phyloP scores from a whole-genome alignment of 2,797 vertebrate genomes.

The Phalloptychus januarius region DNA sequence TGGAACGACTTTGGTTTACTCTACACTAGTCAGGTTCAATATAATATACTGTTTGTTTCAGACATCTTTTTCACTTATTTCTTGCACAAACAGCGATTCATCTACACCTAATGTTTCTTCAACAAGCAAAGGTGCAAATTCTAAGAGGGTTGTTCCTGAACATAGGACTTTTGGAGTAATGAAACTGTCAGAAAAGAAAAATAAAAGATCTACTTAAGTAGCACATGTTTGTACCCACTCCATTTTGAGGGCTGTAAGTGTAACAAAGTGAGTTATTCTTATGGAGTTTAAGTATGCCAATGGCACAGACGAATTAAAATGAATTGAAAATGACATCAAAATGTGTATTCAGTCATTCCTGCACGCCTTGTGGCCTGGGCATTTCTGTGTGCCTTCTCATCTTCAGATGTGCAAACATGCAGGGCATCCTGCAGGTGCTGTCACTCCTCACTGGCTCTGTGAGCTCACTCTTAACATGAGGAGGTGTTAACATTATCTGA shows the following conservation, averaged over 20 bases:
- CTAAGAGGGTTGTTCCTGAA: conserved; percentile 43
- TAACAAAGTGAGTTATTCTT: conserved; percentile 25
- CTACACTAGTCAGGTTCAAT: conserved; percentile 31
- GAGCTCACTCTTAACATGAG: conserved; percentile 44
- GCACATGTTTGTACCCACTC: conserved; percentile 47
- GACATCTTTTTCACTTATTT: conserved; percentile 53
- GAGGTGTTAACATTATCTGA: conserved; percentile 47
- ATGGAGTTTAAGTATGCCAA: conserved; percentile 32
- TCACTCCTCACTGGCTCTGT: conserved; percentile 42
- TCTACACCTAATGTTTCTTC: conserved; percentile 38
- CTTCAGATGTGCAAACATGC: conserved; percentile 28
- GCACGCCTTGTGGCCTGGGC: conserved; percentile 20
- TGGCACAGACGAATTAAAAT: conserved; percentile 34
- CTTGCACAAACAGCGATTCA: conserved; percentile 54
- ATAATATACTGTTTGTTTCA: conserved; percentile 56
- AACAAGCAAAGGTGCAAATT: conserved; percentile 51
- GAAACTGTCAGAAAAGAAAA: conserved; percentile 59
- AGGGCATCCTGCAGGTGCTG: conserved; percentile 37
- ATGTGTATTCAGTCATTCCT: conserved; percentile 44
- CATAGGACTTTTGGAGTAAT: conserved; percentile 48
- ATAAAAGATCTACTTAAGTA: conserved; percentile 38
- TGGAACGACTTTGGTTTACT: conserved; percentile 44
- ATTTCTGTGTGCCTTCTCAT: conserved; percentile 42
- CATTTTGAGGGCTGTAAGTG: conserved; percentile 16
- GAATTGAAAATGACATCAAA: conserved; percentile 37